phyloP scores from a whole-genome alignment of 2,888 invertebrate species.

The Arctia plantaginis region DNA sequence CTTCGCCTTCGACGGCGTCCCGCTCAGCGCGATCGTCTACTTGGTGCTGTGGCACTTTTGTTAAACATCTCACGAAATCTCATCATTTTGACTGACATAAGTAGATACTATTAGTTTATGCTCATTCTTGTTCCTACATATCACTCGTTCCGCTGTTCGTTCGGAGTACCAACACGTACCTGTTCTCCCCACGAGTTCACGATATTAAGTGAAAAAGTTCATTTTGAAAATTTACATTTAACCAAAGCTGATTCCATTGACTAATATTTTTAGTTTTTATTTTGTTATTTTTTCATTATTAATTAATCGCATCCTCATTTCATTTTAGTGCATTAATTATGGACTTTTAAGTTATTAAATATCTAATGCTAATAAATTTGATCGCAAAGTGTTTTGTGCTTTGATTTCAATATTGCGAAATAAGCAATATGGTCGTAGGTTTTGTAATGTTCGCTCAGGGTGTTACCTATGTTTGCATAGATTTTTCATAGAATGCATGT shows the following conservation, averaged over 20 bases:
- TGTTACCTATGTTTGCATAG: slow-evolving; percentile 79
- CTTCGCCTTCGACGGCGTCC: slow-evolving; percentile 57
- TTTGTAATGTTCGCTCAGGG: slow-evolving; percentile 50
- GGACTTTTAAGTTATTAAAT: slow-evolving; percentile 22
- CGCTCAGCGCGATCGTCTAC: slow-evolving; percentile 88
- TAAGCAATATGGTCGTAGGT: slow-evolving; percentile 59
- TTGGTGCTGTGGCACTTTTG: slow-evolving; percentile 93
- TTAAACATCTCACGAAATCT: slow-evolving; percentile 91
- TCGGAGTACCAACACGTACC: slow-evolving; percentile 42
- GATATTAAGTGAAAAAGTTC: slow-evolving; percentile 57
- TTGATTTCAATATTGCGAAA: slow-evolving; percentile 51
- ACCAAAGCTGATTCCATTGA: slow-evolving; percentile 69
- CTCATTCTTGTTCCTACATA: slow-evolving; percentile 59
- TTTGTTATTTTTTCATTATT: slow-evolving; percentile 40
- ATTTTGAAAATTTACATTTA: slow-evolving; percentile 58
- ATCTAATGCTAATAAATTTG: slow-evolving; percentile 33
- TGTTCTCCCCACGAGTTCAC: slow-evolving; percentile 43
- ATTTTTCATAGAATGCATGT: slow-evolving; percentile 72
- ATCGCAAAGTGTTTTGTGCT: slow-evolving; percentile 39
- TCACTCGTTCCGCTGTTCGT: slow-evolving; percentile 52
- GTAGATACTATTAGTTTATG: slow-evolving; percentile 57
- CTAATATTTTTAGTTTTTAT: slow-evolving; percentile 59
- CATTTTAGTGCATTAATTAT: slow-evolving; percentile 39
- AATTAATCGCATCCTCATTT: slow-evolving; percentile 53
- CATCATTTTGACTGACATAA: slow-evolving; percentile 89